Base-by-base conservation (phyloP, 1,140 invertebrate species). In the Apis florea region DNA sequence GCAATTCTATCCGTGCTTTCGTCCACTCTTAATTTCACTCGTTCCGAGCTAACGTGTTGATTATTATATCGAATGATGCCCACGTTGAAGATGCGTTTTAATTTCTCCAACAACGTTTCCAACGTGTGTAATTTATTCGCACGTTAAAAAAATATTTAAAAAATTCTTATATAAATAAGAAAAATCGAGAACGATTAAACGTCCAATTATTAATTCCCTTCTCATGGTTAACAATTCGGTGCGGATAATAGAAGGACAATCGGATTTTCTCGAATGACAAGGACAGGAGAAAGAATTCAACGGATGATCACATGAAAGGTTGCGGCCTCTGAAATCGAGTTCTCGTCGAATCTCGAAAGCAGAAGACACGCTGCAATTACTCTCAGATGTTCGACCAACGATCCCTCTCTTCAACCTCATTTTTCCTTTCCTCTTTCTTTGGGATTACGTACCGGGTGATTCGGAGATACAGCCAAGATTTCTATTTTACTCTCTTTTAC, bases 121-220 rank as follows among this genome's bases (percentile, higher is more conserved):
- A 8, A 40, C 53, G 9, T 13, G 9, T 13, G 17, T n/a, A 24
- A 74, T 74, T 54, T 59, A 61, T 74, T 26, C 15, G 12, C 26
- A 5, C 19, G 24, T 12, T 40, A 9, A 11, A 31, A 31, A 31
- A 58, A 17, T 1, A 40, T 40, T 40, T 40, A 40, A n/a, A n/a
- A n/a, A n/a, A n/a, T n/a, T n/a, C n/a, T n/a, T n/a, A n/a, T n/a
- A n/a, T n/a, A n/a, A n/a, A n/a, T n/a, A n/a, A 31, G 31, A 4
- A 54, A 56, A 47, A 15, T 2, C 13, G 21, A 19, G 21, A 24
- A 51, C 26, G 49, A 76, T 76, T 67, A 67, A 67, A 58, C 67
- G 58, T 56, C 63, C 74, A 51, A 76, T 67, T 76, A 76, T 76
- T 76, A 76, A 56, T 67, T 76, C 74, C 74, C 51, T 56, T 67